Conservation (phyloP, 1,140 invertebrate genomes). For the Sitophilus oryzae region DNA sequence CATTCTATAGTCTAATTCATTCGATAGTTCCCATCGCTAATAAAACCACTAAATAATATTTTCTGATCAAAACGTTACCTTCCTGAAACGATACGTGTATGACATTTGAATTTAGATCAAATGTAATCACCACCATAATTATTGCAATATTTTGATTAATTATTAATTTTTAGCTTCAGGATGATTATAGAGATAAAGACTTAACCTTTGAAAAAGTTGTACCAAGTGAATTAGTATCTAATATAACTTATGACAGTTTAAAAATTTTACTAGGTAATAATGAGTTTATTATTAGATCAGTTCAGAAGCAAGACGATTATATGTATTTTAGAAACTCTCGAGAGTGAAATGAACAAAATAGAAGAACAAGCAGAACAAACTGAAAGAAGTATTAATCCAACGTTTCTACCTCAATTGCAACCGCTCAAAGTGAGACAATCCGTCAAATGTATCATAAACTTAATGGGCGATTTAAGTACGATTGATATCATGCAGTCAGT, state of each 20-base stretch:
- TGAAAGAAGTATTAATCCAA: slow-evolving; percentile 46
- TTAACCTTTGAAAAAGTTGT: slow-evolving; percentile 68
- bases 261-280: slow-evolving; percentile 71
- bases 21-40: no score
- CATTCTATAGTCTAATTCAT: no score
- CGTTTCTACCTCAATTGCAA: slow-evolving; percentile 48
- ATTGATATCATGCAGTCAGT: slow-evolving; percentile 72
- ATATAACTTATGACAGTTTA: slow-evolving; percentile 70
- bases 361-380: slow-evolving; percentile 56
- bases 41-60: no score
- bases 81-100: no score
- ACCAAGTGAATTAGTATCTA: slow-evolving; percentile 63
- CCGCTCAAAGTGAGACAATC: slow-evolving; percentile 70
- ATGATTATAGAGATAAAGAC: slow-evolving; percentile 67
- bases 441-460: slow-evolving; percentile 84
- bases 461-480: slow-evolving; percentile 83
- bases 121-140: no score
- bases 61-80: no score
- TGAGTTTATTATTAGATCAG: no score
- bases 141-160: no score
- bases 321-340: slow-evolving; percentile 62
- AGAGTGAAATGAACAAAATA: slow-evolving; percentile 73
- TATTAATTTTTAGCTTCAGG: slow-evolving; percentile 53
- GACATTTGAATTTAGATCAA: no score
- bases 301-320: no score